Conservation (phyloP, 2,797 vertebrate genomes). For the Scyliorhinus canicula region DNA sequence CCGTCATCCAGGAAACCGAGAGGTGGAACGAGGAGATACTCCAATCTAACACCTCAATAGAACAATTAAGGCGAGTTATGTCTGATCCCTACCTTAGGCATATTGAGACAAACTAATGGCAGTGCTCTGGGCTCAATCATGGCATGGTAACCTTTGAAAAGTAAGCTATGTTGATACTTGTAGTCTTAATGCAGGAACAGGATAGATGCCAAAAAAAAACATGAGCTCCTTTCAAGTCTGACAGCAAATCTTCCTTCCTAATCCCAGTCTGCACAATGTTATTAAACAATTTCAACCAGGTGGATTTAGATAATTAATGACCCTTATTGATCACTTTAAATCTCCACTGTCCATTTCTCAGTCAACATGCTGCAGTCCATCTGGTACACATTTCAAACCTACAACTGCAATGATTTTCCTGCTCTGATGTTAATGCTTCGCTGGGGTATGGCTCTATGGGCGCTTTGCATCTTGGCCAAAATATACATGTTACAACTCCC, state of each 20-base stretch:
- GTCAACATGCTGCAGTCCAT: not conserved
- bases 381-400: not conserved
- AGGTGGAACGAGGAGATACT: no score
- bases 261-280: not conserved
- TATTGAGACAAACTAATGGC: not conserved
- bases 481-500: no score
- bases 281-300: not conserved
- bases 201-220: not conserved
- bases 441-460: not conserved
- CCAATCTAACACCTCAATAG: no score
- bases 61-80: no score
- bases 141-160: not conserved
- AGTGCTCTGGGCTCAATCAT: not conserved
- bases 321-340: slow-evolving; percentile 22
- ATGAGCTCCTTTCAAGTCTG: not conserved
- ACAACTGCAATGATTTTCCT: not conserved
- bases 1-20: no score
- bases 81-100: not conserved
- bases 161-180: not conserved
- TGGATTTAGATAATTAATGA: not conserved
- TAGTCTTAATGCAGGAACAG: not conserved
- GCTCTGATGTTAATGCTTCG: not conserved
- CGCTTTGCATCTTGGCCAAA: not conserved
- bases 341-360: not conserved
- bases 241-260: not conserved